Percentiles rank a stretch among this genome's conserved stretches.
Evolutionary conservation across 2,113 vertebrate genomes (phyloP).

Genomic region (Ciconia stormi): DNA sequence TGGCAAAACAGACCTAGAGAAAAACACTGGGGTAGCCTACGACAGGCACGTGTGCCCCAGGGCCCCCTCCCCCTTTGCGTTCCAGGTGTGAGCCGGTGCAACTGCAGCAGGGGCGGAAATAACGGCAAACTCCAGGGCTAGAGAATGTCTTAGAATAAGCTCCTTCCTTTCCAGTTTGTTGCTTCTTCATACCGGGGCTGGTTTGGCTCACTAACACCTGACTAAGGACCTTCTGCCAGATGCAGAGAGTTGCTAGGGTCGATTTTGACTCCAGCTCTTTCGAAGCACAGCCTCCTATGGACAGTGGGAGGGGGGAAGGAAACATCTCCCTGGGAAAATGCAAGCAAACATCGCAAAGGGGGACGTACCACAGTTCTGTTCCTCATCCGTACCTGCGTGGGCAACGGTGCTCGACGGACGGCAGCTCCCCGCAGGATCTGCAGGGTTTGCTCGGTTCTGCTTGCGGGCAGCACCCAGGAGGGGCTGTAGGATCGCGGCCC

Average conservation of each 20-base stretch:
- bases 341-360: background rate
- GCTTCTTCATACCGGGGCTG: background rate
- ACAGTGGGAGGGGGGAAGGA: fast-evolving
- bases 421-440: fast-evolving
- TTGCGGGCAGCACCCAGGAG: fast-evolving
- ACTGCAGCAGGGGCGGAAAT: fast-evolving
- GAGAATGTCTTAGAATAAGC: fast-evolving
- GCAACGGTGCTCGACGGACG: fast-evolving
- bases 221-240: background rate
- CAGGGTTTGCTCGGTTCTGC: fast-evolving
- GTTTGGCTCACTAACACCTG: background rate
- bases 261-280: background rate
- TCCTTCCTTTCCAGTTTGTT: background rate
- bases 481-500: fast-evolving
- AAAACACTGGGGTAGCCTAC: fast-evolving
- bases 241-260: background rate
- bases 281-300: too few species aligned
- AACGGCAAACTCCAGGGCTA: background rate
- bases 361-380: background rate
- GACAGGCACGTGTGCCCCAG: fast-evolving
- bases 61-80: too few species aligned
- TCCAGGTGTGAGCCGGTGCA: fast-evolving
- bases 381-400: fast-evolving
- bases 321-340: too few species aligned
- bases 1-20: background rate